Percentiles rank a stretch among this genome's conserved stretches.
phyloP scores from a whole-genome alignment of 2,113 vertebrate genomes.

The Malaclemys terrapin region DNA sequence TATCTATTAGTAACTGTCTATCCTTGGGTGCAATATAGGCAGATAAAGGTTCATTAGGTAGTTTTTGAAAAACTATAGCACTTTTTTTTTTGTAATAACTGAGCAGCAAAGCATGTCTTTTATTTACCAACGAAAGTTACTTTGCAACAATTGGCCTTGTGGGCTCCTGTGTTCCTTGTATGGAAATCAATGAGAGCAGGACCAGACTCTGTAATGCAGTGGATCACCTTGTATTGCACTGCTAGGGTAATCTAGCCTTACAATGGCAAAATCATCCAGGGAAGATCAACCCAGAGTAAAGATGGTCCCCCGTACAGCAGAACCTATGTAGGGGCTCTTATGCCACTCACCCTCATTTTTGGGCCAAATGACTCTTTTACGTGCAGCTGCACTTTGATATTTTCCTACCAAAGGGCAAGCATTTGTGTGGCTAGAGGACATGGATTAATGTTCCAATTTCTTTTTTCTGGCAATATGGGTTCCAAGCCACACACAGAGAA shows the following conservation, averaged over 20 bases:
- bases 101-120: not conserved
- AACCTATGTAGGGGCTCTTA: not conserved
- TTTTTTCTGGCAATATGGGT: not conserved
- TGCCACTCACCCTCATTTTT: not conserved
- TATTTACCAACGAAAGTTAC: not conserved
- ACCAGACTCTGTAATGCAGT: not conserved
- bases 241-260: not conserved
- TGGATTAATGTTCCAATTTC: not conserved
- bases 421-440: fast-evolving
- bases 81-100: not conserved
- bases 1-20: too few species aligned
- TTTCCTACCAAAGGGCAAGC: not conserved
- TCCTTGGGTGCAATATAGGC: not conserved
- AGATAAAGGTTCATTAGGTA: not conserved
- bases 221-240: not conserved
- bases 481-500: not conserved
- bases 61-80: not conserved
- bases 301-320: not conserved
- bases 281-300: not conserved
- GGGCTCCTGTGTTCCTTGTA: not conserved
- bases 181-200: not conserved
- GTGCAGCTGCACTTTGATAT: not conserved
- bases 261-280: not conserved
- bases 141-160: not conserved
- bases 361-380: not conserved